phyloP scores from a whole-genome alignment of 2,113 vertebrate species.

The Notiomystis cincta region DNA sequence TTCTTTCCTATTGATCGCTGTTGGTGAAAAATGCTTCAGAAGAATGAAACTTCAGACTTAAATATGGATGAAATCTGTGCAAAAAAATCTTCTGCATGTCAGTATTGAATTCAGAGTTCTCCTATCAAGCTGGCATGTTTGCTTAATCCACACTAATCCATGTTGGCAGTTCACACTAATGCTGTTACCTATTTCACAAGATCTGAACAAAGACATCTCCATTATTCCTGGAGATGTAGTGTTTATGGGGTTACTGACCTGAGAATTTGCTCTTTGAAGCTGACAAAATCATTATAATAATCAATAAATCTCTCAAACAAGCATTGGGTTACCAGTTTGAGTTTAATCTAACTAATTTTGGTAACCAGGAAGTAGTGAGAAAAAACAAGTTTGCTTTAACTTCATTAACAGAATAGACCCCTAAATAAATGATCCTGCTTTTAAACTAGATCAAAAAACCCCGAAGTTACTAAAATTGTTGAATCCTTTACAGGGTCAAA shows the following conservation, averaged over 20 bases:
- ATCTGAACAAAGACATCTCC: not conserved
- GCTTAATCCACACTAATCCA: not conserved
- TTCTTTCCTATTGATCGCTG: not conserved
- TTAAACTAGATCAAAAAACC: not conserved
- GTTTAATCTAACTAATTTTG: not conserved
- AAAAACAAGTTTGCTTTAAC: not conserved
- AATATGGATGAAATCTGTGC: not conserved
- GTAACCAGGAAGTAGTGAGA: not conserved
- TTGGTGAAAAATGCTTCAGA: not conserved
- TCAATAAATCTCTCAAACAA: not conserved
- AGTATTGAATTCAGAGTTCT: not conserved
- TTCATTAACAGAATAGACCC: not conserved
- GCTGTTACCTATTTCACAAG: not conserved
- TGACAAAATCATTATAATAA: not conserved
- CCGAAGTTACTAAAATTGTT: not conserved
- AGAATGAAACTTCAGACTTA: not conserved
- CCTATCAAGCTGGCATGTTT: not conserved
- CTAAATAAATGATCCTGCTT: not conserved
- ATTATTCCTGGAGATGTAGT: not conserved
- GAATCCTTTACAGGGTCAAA: not conserved
- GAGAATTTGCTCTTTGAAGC: not conserved
- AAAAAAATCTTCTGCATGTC: not conserved
- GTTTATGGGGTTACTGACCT: not conserved
- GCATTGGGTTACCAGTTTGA: not conserved
- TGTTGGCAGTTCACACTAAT: not conserved